phyloP scores from a whole-genome alignment of 2,888 invertebrate genomes.

The Sicus ferrugineus region DNA sequence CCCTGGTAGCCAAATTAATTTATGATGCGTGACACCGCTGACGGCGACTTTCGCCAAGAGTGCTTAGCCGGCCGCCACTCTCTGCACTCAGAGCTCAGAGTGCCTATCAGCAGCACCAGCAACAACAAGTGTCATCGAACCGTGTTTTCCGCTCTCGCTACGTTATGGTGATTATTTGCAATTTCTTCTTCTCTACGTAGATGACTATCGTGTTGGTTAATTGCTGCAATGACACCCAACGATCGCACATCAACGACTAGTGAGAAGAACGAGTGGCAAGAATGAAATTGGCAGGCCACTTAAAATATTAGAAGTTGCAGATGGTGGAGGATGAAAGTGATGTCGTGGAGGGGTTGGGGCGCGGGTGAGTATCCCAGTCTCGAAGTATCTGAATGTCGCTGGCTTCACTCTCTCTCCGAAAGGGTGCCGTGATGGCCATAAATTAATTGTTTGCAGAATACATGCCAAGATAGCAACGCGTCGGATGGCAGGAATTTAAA shows the following conservation, averaged over 20 bases:
- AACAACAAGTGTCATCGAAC: constrained; percentile 48
- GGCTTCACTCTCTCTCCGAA: constrained; percentile 16
- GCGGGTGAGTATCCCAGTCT: not conserved
- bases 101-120: not conserved
- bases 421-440: not conserved
- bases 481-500: not conserved
- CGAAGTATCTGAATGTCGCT: constrained; percentile 11
- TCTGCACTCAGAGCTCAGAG: not conserved
- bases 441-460: not conserved
- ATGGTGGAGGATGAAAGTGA: constrained; percentile 14
- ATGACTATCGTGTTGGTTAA: constrained; percentile 33
- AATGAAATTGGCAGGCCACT: constrained; percentile 37
- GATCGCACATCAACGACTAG: constrained; percentile 22
- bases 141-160: constrained; percentile 51
- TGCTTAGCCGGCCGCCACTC: not conserved
- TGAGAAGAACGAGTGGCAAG: constrained; percentile 1
- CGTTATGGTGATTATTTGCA: constrained; percentile 59
- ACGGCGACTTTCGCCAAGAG: constrained; percentile 32
- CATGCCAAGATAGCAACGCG: not conserved
- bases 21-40: constrained; percentile 53
- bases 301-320: constrained; percentile 38
- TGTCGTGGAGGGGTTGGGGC: not conserved
- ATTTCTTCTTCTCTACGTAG: constrained; percentile 44
- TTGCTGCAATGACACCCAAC: constrained; percentile 27
- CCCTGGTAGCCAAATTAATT: constrained; percentile 51